Evolutionary conservation across 2,113 vertebrate species (phyloP).

Genomic region (Erinaceus europaeus): DNA sequence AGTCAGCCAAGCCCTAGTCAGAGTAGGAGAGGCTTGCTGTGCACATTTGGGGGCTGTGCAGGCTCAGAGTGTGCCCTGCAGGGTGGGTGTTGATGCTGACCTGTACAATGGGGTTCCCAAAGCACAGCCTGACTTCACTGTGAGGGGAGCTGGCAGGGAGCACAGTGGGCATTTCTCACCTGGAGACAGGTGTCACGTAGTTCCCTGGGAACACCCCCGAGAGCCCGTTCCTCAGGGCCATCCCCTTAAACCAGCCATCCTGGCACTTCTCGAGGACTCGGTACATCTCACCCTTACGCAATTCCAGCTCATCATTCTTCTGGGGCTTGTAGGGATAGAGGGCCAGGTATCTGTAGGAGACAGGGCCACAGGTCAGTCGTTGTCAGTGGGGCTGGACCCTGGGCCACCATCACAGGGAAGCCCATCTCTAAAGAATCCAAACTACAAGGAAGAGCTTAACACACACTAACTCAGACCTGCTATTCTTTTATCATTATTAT

Average conservation of each 20-base stretch:
- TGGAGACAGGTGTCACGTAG: slow-evolving; percentile 97
- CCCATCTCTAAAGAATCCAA: not conserved
- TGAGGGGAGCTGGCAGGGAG: not conserved
- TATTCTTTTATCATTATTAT: too few species aligned
- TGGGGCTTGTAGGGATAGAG: slow-evolving; percentile 98
- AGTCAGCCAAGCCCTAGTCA: too few species aligned
- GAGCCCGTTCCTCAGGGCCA: slow-evolving; percentile 90
- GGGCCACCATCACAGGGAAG: not conserved
- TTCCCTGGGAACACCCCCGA: slow-evolving; percentile 98
- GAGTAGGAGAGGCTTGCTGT: too few species aligned
- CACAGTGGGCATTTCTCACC: slow-evolving; percentile 80
- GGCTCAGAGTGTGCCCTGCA: too few species aligned
- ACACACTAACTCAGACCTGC: too few species aligned
- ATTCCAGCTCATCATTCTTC: slow-evolving; percentile 96
- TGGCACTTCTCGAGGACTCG: slow-evolving; percentile 98
- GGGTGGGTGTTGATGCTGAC: too few species aligned
- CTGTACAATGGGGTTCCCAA: not conserved
- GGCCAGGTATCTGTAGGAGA: slow-evolving; percentile 89
- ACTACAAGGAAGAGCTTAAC: not conserved
- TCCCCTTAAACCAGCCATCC: slow-evolving; percentile 99
- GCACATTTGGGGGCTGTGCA: too few species aligned
- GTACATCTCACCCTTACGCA: slow-evolving; percentile 98
- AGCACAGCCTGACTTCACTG: not conserved
- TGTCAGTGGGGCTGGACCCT: not conserved
- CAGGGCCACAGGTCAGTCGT: not conserved